These are phyloP conservation scores for Cotesia vestalis DNA, from an alignment of 1,140 invertebrate species.

Conservation along the genomic window DNA sequence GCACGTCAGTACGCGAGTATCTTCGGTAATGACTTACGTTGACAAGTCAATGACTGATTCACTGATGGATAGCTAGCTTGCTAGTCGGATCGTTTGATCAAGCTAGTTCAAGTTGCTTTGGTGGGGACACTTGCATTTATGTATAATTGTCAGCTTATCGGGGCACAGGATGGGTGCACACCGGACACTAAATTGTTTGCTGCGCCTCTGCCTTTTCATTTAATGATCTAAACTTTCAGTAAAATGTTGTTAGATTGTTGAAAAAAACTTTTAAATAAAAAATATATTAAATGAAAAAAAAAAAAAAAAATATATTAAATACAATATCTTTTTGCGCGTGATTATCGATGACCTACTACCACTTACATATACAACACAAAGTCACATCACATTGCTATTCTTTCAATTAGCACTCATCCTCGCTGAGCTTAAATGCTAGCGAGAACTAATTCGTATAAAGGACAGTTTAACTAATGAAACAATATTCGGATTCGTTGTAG, in stretches of 20 bases:
- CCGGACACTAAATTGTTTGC: conserved; percentile 21
- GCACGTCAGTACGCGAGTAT: conserved; percentile 1
- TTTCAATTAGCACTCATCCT: conserved; percentile 19
- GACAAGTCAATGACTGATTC: conserved; percentile 36
- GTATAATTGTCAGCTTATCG: conserved; percentile 19
- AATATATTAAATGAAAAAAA: background rate
- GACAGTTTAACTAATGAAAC: conserved; percentile 5
- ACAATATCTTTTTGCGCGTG: background rate
- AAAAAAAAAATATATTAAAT: too few species aligned
- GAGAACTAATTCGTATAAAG: conserved; percentile 1
- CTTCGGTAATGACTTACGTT: background rate
- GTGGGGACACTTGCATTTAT: conserved; percentile 15
- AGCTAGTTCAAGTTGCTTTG: conserved; percentile 2
- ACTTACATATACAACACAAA: background rate
- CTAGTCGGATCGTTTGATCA: background rate
- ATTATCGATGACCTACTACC: conserved; percentile 19
- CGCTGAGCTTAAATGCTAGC: background rate
- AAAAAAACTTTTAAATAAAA: too few species aligned
- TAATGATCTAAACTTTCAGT: background rate
- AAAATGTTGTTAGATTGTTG: background rate
- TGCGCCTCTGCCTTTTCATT: background rate
- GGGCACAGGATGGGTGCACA: conserved; percentile 17
- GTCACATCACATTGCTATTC: background rate
- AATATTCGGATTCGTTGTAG: conserved; percentile 9
- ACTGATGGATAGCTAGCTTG: conserved; percentile 4